Conservation (phyloP, 2,888 invertebrate genomes). For the Synanthedon formicaeformis region DNA sequence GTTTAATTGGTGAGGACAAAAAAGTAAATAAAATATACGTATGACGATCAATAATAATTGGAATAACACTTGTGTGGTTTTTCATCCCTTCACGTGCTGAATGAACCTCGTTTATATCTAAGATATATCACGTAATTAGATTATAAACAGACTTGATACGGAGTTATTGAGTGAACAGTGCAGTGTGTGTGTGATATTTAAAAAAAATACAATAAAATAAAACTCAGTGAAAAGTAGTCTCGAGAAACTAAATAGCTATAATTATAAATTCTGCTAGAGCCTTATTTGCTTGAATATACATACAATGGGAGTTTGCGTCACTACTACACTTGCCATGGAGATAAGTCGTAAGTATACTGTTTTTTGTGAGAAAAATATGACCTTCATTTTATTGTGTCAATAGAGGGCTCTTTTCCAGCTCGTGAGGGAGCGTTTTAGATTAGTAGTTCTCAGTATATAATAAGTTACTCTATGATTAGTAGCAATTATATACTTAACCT, state of each 20-base stretch:
- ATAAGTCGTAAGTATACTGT: conserved; percentile 47
- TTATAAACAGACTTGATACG: neutral
- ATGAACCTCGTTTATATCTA: neutral
- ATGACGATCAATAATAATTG: neutral
- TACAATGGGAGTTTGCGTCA: conserved; percentile 52
- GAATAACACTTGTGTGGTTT: conserved; percentile 3
- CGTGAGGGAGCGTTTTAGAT: too few relatives aligned
- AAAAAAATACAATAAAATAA: conserved; percentile 1
- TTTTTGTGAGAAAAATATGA: too few relatives aligned
- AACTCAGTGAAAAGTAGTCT: neutral
- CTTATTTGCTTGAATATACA: conserved; percentile 4
- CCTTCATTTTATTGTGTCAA: neutral
- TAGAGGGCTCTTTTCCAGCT: neutral
- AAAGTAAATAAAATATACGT: neutral
- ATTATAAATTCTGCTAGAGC: too few relatives aligned
- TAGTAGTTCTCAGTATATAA: too few relatives aligned
- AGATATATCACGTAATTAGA: neutral
- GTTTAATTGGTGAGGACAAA: neutral
- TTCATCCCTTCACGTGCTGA: conserved; percentile 3
- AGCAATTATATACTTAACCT: too few relatives aligned
- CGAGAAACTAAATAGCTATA: conserved; percentile 4
- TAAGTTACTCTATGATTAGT: too few relatives aligned
- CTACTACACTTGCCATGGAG: conserved; percentile 58
- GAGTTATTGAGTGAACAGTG: neutral
- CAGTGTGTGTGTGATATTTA: neutral